These are phyloP conservation scores for Hipposideros armiger DNA, from an alignment of 2,113 vertebrate genomes.

Conservation along the genomic window DNA sequence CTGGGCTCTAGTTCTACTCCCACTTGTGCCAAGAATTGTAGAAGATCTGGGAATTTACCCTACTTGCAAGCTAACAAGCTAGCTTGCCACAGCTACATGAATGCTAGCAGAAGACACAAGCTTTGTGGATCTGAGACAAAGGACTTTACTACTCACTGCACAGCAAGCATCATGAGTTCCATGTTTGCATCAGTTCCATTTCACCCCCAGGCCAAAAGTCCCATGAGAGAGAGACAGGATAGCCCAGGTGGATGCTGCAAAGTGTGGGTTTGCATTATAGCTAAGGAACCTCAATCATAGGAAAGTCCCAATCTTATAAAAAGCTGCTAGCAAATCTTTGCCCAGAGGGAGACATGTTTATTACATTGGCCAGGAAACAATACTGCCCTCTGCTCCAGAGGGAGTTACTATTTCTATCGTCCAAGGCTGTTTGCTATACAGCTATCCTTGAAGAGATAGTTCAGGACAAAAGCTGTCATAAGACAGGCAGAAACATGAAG, in stretches of 20 bases:
- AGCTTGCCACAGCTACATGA: background rate
- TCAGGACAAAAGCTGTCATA: background rate
- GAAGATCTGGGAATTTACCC: background rate
- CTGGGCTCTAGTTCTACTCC: background rate
- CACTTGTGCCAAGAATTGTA: background rate
- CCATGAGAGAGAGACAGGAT: background rate
- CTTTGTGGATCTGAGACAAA: background rate
- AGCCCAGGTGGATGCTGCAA: background rate
- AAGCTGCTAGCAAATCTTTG: background rate
- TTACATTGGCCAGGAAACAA: background rate
- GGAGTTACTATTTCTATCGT: background rate
- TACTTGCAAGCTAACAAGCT: background rate
- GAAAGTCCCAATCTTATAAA: background rate
- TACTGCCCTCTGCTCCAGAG: background rate
- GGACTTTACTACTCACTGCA: background rate
- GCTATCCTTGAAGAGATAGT: background rate
- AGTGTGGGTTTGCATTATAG: background rate
- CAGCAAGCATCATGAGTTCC: background rate
- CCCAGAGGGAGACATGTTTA: background rate
- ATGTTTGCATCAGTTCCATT: background rate
- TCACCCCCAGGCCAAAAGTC: background rate
- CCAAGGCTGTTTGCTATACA: background rate
- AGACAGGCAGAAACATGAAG: background rate
- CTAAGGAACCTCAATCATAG: background rate
- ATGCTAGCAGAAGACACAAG: background rate